Conservation (phyloP, 2,797 vertebrate genomes). For the Enteromius mattozi region DNA sequence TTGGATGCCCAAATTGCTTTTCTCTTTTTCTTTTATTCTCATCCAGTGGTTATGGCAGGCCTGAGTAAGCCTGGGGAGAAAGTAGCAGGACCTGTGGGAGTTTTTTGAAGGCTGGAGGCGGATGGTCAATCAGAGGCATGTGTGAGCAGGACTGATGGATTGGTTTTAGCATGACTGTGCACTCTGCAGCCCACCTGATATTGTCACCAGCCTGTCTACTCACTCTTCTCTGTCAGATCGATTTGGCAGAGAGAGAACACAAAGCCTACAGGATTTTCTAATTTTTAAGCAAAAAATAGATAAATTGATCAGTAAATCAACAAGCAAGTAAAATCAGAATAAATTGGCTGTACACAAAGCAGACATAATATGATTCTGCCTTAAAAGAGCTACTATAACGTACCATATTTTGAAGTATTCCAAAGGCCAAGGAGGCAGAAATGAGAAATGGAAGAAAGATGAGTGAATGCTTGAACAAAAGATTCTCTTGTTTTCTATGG, state of each 20-base stretch:
- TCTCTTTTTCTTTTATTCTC: conserved; percentile 3
- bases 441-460: conserved; percentile 24
- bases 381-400: conserved; percentile 32
- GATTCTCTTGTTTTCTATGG: conserved; percentile 25
- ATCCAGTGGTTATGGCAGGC: background rate
- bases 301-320: conserved; percentile 40
- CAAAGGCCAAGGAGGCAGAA: background rate
- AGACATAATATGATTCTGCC: conserved; percentile 17
- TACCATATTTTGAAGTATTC: background rate
- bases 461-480: conserved; percentile 6
- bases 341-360: background rate
- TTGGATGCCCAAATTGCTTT: background rate
- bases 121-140: conserved; percentile 14
- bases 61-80: conserved; percentile 14
- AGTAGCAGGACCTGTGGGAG: conserved; percentile 1
- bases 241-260: background rate
- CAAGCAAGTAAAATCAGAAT: conserved; percentile 19
- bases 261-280: background rate
- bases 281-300: background rate
- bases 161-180: conserved; percentile 35
- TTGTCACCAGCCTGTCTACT: background rate
- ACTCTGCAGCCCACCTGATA: conserved; percentile 8
- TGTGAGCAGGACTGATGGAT: conserved; percentile 22
- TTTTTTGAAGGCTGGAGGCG: background rate
- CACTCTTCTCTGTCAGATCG: conserved; percentile 11